Percentiles rank a stretch among this genome's conserved stretches.
phyloP scores from a whole-genome alignment of 2,113 vertebrate genomes.

The Percopsis transmontana region DNA sequence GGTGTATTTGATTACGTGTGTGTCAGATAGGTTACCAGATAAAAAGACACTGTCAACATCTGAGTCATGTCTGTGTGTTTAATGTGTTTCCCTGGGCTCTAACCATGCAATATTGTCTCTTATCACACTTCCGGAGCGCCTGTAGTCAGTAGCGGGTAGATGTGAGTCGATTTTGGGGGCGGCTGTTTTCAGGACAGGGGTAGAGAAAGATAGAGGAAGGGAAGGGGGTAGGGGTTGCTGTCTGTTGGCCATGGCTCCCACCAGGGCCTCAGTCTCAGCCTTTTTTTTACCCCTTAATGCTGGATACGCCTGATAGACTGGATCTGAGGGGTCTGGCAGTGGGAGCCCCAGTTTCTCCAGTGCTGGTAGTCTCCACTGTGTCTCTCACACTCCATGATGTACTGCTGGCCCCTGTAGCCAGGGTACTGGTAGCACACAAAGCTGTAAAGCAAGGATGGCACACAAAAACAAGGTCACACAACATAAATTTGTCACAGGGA shows the following conservation, averaged over 20 bases:
- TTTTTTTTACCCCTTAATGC: constrained; percentile 68
- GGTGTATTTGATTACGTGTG: constrained; percentile 39
- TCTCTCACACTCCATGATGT: constrained; percentile 84
- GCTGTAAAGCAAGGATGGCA: constrained; percentile 46
- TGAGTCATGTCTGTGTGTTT: constrained; percentile 17
- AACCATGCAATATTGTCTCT: constrained; percentile 70
- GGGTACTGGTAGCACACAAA: constrained; percentile 84
- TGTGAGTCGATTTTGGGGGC: constrained; percentile 36
- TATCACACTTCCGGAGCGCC: constrained; percentile 61
- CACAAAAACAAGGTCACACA: background rate
- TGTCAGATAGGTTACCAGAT: constrained; percentile 45
- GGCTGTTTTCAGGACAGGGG: constrained; percentile 49
- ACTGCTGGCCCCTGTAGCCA: constrained; percentile 83
- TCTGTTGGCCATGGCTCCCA: constrained; percentile 25
- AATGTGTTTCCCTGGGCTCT: constrained; percentile 62
- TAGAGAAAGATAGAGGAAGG: constrained; percentile 25
- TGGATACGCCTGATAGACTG: constrained; percentile 83
- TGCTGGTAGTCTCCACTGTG: constrained; percentile 83
- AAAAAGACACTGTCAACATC: constrained; percentile 67
- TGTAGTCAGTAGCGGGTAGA: constrained; percentile 48
- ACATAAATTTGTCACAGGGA: too few relatives aligned
- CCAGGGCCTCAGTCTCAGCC: constrained; percentile 35
- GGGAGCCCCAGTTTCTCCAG: constrained; percentile 83
- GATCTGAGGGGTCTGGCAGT: constrained; percentile 84
- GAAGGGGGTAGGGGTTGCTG: constrained; percentile 33